These are phyloP conservation scores for Chrysolina haemoptera DNA, from an alignment of 2,888 invertebrate species.

Conservation along the genomic window DNA sequence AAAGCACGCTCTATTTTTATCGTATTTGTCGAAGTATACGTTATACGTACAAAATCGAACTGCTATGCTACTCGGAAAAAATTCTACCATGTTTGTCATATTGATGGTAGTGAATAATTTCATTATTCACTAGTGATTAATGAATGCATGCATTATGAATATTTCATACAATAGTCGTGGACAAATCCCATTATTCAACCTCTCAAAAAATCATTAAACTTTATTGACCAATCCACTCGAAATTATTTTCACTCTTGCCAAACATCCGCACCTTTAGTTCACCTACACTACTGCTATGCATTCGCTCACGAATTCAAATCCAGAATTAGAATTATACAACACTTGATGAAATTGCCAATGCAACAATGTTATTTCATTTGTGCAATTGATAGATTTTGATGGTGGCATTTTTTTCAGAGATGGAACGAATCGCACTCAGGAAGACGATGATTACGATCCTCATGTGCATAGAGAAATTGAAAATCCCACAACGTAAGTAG, in stretches of 20 bases:
- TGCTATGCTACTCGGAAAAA: too few relatives aligned
- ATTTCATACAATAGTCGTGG: too few relatives aligned
- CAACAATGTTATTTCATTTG: slow-evolving; percentile 12
- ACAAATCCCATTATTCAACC: too few relatives aligned
- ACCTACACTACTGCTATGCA: neutral
- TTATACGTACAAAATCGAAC: too few relatives aligned
- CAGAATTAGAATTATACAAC: slow-evolving; percentile 10
- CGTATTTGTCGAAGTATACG: too few relatives aligned
- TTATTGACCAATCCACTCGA: too few relatives aligned
- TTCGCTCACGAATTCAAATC: neutral
- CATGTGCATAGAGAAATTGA: slow-evolving; percentile 78
- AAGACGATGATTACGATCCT: slow-evolving; percentile 76
- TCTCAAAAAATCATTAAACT: too few relatives aligned
- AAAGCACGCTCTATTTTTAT: too few relatives aligned
- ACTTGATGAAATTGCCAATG: slow-evolving; percentile 7
- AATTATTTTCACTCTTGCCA: neutral
- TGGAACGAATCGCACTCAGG: slow-evolving; percentile 34
- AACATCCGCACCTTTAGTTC: neutral
- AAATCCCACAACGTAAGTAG: slow-evolving; percentile 81
- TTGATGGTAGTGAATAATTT: too few relatives aligned
- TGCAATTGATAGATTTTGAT: slow-evolving; percentile 4
- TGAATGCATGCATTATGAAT: too few relatives aligned
- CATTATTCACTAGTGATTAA: too few relatives aligned
- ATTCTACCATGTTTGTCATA: too few relatives aligned
- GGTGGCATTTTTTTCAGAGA: slow-evolving; percentile 36